Evolutionary conservation across 2,888 invertebrate genomes (phyloP).

Genomic region (Conomelus anceps): DNA sequence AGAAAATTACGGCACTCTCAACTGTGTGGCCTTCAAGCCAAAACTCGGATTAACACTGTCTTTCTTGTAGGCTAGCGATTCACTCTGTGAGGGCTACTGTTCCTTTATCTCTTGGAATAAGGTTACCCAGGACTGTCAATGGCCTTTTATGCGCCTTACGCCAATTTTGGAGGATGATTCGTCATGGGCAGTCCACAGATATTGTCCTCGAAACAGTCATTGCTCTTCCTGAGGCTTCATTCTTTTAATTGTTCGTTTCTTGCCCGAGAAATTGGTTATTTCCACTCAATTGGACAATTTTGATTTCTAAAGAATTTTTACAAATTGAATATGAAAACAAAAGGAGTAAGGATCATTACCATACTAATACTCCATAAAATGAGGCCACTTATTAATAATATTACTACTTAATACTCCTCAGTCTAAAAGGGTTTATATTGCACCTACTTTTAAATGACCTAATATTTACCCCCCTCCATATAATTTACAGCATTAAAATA

Average conservation of each 20-base stretch:
- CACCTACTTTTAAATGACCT: no score
- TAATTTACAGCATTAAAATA: no score
- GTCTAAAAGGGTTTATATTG: no score
- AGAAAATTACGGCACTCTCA: background rate
- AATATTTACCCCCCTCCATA: no score
- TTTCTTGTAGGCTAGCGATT: no score
- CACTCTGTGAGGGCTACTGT: background rate
- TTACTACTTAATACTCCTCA: no score
- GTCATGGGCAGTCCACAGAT: background rate
- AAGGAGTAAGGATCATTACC: no score
- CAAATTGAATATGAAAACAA: background rate
- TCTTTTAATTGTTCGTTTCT: background rate
- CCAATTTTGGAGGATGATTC: background rate
- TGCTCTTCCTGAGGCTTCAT: background rate
- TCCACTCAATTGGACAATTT: background rate
- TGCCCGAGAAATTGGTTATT: background rate
- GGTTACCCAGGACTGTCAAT: background rate
- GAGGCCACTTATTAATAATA: no score
- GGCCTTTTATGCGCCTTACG: background rate
- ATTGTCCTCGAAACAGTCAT: background rate
- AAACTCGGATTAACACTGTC: background rate
- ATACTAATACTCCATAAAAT: no score
- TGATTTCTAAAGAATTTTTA: background rate
- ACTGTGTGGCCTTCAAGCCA: constrained; percentile 1
- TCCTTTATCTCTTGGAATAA: background rate